Conservation (phyloP, 2,113 vertebrate genomes). For the Sterna hirundo region DNA sequence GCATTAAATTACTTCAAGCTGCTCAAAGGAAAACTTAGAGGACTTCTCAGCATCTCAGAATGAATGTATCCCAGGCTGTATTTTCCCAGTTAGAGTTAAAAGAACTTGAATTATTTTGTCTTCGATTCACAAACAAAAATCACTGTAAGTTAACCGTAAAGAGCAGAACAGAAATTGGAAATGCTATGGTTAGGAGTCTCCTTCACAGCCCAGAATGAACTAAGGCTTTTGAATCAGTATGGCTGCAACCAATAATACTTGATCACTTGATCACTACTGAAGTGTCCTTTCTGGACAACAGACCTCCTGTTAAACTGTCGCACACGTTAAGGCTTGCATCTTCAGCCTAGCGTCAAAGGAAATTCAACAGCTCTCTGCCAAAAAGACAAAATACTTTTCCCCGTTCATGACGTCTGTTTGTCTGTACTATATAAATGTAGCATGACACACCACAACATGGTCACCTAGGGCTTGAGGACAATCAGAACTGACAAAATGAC, state of each 20-base stretch:
- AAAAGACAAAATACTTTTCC: not conserved
- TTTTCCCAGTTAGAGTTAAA: not conserved
- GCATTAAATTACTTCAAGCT: conserved; percentile 2
- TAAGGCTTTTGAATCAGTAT: not conserved
- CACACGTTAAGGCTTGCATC: not conserved
- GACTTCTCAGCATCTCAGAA: conserved; percentile 8
- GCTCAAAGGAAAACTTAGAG: conserved; percentile 15
- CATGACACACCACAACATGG: not conserved
- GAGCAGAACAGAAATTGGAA: not conserved
- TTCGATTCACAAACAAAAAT: not conserved
- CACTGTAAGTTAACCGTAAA: not conserved
- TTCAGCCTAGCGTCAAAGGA: not conserved
- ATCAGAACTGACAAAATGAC: not conserved
- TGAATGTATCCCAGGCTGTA: not conserved
- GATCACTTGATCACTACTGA: not conserved
- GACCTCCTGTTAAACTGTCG: not conserved
- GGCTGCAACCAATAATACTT: not conserved
- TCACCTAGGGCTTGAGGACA: not conserved
- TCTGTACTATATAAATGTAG: not conserved
- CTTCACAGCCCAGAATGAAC: not conserved
- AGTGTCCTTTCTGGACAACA: not conserved
- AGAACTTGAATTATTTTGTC: not conserved
- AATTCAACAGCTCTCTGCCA: not conserved
- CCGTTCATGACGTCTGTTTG: not conserved
- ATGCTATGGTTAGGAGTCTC: not conserved